Evolutionary conservation across 2,888 invertebrate genomes (phyloP).

Genomic region (Isotomurus palustris): DNA sequence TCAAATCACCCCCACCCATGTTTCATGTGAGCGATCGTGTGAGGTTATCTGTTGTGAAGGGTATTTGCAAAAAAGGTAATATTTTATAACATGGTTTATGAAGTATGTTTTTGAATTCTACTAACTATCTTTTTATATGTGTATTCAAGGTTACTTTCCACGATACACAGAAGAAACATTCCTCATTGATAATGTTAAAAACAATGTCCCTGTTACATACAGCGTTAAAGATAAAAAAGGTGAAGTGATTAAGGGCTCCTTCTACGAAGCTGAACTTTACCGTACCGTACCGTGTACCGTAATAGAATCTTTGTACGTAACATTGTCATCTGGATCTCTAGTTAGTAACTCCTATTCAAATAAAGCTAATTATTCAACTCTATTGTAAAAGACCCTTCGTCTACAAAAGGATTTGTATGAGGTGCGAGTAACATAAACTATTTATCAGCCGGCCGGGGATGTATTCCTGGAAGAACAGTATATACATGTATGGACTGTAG

Average conservation of each 20-base stretch:
- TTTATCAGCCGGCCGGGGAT: neutral
- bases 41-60: neutral
- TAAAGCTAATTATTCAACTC: neutral
- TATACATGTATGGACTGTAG: no score
- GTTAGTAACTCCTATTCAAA: no score
- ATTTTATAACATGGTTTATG: neutral
- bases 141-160: conserved; percentile 3
- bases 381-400: neutral
- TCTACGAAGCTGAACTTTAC: conserved; percentile 4
- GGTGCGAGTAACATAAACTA: neutral
- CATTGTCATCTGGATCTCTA: no score
- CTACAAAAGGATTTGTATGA: neutral
- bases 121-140: neutral
- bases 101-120: neutral
- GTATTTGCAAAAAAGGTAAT: conserved; percentile 3
- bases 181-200: neutral
- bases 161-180: neutral
- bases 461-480: no score
- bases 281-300: no score
- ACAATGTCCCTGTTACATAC: neutral
- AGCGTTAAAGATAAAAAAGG: neutral
- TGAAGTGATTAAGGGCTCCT: conserved; percentile 2
- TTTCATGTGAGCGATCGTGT: neutral
- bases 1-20: neutral
- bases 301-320: no score